phyloP scores from a whole-genome alignment of 2,797 vertebrate species.

The Diplodus puntazzo region DNA sequence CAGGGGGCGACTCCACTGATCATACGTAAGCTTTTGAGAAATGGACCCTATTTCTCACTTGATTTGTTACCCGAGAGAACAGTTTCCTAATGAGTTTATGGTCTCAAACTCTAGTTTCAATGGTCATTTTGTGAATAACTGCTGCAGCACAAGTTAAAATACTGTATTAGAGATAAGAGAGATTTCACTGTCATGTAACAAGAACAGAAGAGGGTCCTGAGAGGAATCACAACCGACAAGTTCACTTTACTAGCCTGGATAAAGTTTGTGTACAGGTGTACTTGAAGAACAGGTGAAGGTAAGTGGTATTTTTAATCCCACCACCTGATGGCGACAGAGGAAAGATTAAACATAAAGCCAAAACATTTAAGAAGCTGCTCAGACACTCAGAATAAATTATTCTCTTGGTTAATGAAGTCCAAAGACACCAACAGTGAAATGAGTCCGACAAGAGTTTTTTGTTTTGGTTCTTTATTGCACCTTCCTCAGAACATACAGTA shows the following conservation, averaged over 20 bases:
- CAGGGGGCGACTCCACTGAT: too few species aligned
- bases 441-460: constrained; percentile 41
- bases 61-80: too few species aligned
- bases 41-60: too few species aligned
- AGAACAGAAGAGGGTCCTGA: background rate
- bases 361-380: background rate
- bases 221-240: too few species aligned
- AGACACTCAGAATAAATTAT: background rate
- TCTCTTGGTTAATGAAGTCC: background rate
- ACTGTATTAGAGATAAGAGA: background rate
- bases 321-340: background rate
- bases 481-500: constrained; percentile 61
- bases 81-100: too few species aligned
- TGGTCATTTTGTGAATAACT: too few species aligned
- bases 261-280: background rate
- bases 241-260: too few species aligned
- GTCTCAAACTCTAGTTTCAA: too few species aligned
- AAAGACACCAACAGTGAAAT: constrained; percentile 4
- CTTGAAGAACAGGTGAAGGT: background rate
- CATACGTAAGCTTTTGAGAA: too few species aligned
- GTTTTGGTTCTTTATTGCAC: constrained; percentile 66
- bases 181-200: background rate
- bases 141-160: background rate
- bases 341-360: background rate
- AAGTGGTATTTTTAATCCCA: background rate